These are phyloP conservation scores for Erynnis tages DNA, from an alignment of 2,888 invertebrate species.

Conservation along the genomic window DNA sequence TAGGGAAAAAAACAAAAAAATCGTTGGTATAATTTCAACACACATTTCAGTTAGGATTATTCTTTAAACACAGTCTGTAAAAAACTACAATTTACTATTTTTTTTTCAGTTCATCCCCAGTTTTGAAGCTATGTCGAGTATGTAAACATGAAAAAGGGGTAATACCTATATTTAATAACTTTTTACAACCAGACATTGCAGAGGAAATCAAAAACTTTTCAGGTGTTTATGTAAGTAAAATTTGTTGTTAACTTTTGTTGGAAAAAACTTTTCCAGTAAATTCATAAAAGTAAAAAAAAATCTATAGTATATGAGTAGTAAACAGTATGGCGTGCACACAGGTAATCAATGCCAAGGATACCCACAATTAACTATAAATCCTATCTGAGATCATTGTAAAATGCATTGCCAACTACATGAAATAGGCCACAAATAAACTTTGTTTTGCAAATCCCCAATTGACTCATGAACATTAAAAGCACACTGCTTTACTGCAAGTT, in stretches of 20 bases:
- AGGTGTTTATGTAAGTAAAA: constrained; percentile 59
- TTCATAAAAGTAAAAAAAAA: background rate
- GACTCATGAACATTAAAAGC: no score
- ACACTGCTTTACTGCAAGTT: no score
- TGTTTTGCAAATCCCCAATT: no score
- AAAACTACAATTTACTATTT: background rate
- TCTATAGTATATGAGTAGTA: no score
- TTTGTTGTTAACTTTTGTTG: background rate
- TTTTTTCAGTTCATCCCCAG: background rate
- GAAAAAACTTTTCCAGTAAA: background rate
- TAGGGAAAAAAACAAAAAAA: constrained; percentile 48
- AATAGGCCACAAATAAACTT: no score
- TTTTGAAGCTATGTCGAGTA: constrained; percentile 54
- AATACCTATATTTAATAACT: constrained; percentile 65
- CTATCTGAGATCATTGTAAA: no score
- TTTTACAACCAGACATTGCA: constrained; percentile 55
- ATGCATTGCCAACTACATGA: no score
- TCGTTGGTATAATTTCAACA: constrained; percentile 53
- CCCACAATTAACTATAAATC: no score
- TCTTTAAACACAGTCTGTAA: background rate
- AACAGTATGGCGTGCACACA: no score
- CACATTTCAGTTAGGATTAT: no score
- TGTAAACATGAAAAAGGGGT: constrained; percentile 59
- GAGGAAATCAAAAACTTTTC: constrained; percentile 64
- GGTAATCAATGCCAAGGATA: no score